Conservation (phyloP, 2,888 invertebrate genomes). For the Congeria kusceri region DNA sequence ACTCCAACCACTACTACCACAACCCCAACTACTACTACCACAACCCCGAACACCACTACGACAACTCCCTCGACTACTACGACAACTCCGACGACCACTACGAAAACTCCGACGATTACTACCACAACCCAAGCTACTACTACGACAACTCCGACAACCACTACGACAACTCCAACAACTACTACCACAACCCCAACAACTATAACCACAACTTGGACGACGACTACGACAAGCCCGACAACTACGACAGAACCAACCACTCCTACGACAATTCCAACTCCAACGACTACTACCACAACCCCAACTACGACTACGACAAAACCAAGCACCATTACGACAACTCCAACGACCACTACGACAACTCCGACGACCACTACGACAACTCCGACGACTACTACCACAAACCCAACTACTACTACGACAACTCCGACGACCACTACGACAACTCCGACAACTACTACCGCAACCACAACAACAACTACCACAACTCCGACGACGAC, state of each 20-base stretch:
- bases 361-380: not conserved
- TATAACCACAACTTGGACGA: not conserved
- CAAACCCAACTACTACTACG: not conserved
- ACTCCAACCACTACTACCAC: not conserved
- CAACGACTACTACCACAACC: not conserved
- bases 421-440: not conserved
- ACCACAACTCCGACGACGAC: not conserved
- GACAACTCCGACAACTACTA: not conserved
- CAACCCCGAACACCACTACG: not conserved
- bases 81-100: not conserved
- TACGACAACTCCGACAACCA: not conserved
- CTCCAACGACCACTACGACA: not conserved
- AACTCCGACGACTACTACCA: not conserved
- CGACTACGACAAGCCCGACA: not conserved
- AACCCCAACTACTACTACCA: not conserved
- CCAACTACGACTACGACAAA: not conserved
- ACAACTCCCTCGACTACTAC: not conserved
- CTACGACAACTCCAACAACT: not conserved
- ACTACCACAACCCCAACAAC: not conserved
- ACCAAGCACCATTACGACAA: not conserved
- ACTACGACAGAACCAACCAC: not conserved
- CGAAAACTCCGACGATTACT: not conserved
- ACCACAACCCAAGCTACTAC: not conserved
- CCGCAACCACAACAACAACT: not conserved
- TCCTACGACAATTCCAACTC: not conserved